Conservation (phyloP, 2,113 vertebrate species). For the Myanophis thanlyinensis region DNA sequence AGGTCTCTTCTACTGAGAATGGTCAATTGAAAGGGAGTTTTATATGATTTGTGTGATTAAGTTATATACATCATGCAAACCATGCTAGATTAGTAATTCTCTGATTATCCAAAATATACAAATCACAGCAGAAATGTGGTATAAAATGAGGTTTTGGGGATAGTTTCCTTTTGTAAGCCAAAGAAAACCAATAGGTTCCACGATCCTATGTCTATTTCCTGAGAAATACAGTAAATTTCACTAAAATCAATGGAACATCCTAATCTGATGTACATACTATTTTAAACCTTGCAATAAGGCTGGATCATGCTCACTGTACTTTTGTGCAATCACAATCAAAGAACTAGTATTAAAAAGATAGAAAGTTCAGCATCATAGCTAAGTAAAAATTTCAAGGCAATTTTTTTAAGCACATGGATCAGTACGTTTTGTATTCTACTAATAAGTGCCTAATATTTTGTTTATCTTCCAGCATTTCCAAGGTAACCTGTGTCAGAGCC, state of each 20-base stretch:
- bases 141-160: neutral
- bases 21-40: neutral
- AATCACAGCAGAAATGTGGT: neutral
- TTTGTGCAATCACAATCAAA: neutral
- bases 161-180: neutral
- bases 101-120: neutral
- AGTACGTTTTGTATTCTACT: neutral
- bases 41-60: neutral
- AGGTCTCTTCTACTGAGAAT: neutral
- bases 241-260: neutral
- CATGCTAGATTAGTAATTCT: neutral
- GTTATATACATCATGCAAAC: neutral
- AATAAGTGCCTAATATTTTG: constrained; percentile 11
- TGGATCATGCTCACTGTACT: neutral
- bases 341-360: neutral
- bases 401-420: neutral
- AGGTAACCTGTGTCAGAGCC: constrained; percentile 83
- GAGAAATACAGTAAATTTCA: neutral
- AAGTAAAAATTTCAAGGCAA: neutral
- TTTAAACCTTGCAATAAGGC: neutral
- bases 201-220: neutral
- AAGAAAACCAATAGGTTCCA: neutral
- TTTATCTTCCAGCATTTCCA: constrained; percentile 73
- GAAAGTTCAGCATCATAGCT: neutral
- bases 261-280: neutral